Percentiles rank a stretch among this genome's conserved stretches.
These are phyloP conservation scores for Heliconius melpomene DNA, from an alignment of 1,140 invertebrate species.

Conservation along the genomic window DNA sequence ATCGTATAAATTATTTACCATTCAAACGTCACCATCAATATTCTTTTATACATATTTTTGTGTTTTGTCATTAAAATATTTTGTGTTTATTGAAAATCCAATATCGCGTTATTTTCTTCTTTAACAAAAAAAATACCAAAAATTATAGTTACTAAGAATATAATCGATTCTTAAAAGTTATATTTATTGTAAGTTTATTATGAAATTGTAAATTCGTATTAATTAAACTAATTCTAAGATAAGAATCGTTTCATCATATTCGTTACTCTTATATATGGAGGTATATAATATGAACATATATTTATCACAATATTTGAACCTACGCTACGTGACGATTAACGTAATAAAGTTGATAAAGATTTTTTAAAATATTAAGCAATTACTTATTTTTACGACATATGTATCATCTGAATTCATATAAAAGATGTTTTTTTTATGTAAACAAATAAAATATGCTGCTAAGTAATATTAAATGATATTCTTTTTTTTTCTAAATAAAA, in stretches of 20 bases:
- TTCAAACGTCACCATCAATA: constrained; percentile 22
- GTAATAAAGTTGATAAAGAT: not conserved
- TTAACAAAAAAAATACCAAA: too few relatives aligned
- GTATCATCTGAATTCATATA: not conserved
- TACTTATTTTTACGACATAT: not conserved
- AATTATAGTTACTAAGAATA: too few relatives aligned
- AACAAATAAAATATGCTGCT: too few relatives aligned
- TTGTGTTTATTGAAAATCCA: not conserved
- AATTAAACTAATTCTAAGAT: not conserved
- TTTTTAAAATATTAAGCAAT: not conserved
- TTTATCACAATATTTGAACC: too few relatives aligned
- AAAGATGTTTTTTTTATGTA: too few relatives aligned
- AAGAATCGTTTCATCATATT: not conserved
- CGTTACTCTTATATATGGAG: not conserved
- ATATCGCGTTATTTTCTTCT: not conserved
- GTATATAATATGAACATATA: not conserved
- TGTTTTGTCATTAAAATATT: not conserved
- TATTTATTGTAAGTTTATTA: not conserved
- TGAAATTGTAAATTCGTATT: not conserved
- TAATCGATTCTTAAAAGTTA: not conserved
- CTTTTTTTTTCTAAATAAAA: too few relatives aligned
- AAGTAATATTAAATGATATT: too few relatives aligned
- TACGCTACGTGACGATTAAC: not conserved
- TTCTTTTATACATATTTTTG: not conserved
- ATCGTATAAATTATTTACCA: constrained; percentile 58